Conservation (phyloP, 2,888 invertebrate species). For the Brachylomia viminalis region DNA sequence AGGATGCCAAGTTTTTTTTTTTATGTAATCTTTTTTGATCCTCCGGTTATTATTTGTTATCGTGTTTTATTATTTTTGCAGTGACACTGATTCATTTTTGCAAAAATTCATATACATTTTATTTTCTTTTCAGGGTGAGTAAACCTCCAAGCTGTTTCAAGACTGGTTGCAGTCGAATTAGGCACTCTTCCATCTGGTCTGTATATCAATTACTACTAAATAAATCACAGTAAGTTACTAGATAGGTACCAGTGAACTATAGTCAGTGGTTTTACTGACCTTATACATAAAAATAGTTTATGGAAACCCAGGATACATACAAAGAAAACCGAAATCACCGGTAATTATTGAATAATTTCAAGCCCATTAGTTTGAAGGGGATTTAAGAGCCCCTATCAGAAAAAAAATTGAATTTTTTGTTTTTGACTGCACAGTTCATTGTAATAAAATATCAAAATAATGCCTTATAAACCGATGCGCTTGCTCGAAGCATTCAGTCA, state of each 20-base stretch:
- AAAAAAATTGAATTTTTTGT: no score
- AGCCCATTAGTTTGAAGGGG: conserved; percentile 23
- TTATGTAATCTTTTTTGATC: background rate
- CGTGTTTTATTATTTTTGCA: background rate
- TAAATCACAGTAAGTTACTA: background rate
- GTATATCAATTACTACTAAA: conserved; percentile 7
- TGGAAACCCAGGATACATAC: background rate
- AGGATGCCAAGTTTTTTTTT: background rate
- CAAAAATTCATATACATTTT: conserved; percentile 2
- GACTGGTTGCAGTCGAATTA: background rate
- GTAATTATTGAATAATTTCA: conserved; percentile 47
- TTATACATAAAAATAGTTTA: background rate
- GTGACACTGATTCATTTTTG: background rate
- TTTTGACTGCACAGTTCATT: no score
- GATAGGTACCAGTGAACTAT: no score
- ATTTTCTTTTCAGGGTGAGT: conserved; percentile 53
- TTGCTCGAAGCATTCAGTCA: no score
- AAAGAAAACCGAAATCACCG: conserved; percentile 31
- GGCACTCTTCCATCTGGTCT: background rate
- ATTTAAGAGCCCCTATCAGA: no score
- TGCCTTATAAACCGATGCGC: no score
- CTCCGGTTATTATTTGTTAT: background rate
- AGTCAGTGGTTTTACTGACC: no score
- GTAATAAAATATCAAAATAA: no score
- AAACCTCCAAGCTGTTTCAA: conserved; percentile 4